Evolutionary conservation across 23 tunicate genomes (phyloP).

Genomic region (Oikopleura dioica): DNA sequence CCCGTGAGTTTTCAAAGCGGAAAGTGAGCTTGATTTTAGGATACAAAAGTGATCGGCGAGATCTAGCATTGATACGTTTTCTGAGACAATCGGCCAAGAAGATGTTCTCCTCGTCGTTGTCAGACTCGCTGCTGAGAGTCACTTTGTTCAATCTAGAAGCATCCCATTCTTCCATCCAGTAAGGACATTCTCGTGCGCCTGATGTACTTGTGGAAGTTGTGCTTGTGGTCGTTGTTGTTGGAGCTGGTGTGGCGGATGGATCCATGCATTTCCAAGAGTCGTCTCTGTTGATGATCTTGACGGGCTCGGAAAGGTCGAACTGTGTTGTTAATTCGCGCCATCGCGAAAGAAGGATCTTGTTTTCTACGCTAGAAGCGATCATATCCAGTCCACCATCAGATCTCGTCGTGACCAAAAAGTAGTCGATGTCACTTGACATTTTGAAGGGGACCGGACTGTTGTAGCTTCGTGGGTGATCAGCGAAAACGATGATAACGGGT

Average conservation of each 20-base stretch:
- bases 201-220: neutral
- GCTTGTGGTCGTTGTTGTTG: neutral
- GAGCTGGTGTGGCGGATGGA: neutral
- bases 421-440: neutral
- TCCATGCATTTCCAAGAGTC: neutral
- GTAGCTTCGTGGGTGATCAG: neutral
- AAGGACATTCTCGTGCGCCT: too few species aligned
- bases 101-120: too few species aligned
- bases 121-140: too few species aligned
- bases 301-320: neutral
- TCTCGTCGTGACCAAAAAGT: neutral
- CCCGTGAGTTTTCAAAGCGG: too few species aligned
- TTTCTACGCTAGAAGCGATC: neutral
- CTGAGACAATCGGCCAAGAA: too few species aligned
- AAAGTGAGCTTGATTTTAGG: too few species aligned
- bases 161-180: too few species aligned
- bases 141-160: too few species aligned
- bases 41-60: too few species aligned
- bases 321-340: neutral
- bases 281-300: neutral
- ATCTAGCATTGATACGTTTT: too few species aligned
- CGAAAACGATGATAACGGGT: neutral
- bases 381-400: neutral
- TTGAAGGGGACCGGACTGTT: too few species aligned
- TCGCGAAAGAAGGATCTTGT: neutral